A percentile compares a stretch with the other conserved stretches of the same genome.
Evolutionary conservation across 2,113 vertebrate genomes (phyloP).

Genomic region (Chloroceryle aenea): DNA sequence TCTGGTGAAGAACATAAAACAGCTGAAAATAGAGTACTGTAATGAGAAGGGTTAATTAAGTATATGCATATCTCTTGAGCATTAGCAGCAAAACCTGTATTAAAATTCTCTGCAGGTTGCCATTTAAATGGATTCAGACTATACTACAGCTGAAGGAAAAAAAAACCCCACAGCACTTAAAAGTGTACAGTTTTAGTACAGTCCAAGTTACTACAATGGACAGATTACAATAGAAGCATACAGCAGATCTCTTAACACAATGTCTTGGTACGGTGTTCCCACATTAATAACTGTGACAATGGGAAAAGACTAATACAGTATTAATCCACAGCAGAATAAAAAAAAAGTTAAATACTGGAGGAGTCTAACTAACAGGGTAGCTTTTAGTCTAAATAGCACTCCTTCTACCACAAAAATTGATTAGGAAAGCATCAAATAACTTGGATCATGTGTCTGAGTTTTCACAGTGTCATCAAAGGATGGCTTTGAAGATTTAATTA

Average conservation of each 20-base stretch:
- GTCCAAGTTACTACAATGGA: neutral
- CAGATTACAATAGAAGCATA: neutral
- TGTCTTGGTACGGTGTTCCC: neutral
- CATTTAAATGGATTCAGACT: neutral
- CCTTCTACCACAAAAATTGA: neutral
- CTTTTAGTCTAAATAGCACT: neutral
- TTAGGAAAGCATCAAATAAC: neutral
- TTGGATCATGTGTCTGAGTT: neutral
- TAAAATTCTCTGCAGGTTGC: neutral
- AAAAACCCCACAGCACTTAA: neutral
- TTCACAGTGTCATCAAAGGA: neutral
- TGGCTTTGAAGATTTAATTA: neutral
- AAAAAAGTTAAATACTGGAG: neutral
- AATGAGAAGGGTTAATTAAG: neutral
- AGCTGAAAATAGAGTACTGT: neutral
- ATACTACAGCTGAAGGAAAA: neutral
- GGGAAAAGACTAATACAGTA: neutral
- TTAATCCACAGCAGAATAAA: neutral
- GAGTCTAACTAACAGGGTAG: neutral
- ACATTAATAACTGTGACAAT: neutral
- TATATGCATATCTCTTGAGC: neutral
- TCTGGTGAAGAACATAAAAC: neutral
- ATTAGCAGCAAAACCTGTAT: neutral
- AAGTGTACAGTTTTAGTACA: neutral
- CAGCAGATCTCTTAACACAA: neutral